Percentiles rank a stretch among this genome's conserved stretches.
phyloP scores from a whole-genome alignment of 30 jellyfish, hydroid and myxozoan genomes.

The Chironex yamaguchii region DNA sequence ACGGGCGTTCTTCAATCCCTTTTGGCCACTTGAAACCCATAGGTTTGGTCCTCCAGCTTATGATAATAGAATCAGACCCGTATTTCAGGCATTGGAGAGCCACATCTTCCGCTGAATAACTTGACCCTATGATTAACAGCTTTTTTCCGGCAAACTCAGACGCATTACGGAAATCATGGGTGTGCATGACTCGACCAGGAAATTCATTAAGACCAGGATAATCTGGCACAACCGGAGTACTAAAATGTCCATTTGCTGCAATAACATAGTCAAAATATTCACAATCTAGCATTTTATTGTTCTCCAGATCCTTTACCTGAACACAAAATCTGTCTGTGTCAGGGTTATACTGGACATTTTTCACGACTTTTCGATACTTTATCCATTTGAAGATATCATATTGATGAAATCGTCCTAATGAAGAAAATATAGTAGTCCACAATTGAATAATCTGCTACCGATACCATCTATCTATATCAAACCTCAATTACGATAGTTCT shows the following conservation, averaged over 20 bases:
- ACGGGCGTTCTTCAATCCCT: conserved; percentile 47
- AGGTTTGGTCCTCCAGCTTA: conserved; percentile 66
- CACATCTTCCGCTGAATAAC: conserved; percentile 86
- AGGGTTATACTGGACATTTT: conserved; percentile 52
- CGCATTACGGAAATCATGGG: conserved; percentile 82
- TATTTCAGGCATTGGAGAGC: conserved; percentile 76
- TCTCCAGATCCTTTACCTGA: conserved; percentile 19
- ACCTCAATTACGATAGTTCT: too few species aligned
- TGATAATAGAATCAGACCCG: conserved; percentile 62
- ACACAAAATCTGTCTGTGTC: conserved; percentile 47
- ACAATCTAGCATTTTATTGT: not conserved
- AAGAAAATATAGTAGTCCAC: not conserved
- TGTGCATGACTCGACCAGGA: conserved; percentile 75
- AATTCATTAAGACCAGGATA: conserved; percentile 72
- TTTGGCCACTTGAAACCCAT: conserved; percentile 90
- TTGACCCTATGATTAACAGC: conserved; percentile 66
- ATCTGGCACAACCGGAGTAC: conserved; percentile 73
- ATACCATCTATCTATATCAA: too few species aligned
- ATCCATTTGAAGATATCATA: conserved; percentile 10
- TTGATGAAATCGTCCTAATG: conserved; percentile 53
- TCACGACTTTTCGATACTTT: conserved; percentile 58
- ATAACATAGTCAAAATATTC: conserved; percentile 75
- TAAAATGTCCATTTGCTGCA: conserved; percentile 80
- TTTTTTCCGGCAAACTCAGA: conserved; percentile 37
- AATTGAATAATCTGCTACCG: too few species aligned